A percentile compares a stretch with the other conserved stretches of the same genome.
phyloP scores from a whole-genome alignment of 2,888 invertebrate genomes.

The Caenorhabditis plicata region DNA sequence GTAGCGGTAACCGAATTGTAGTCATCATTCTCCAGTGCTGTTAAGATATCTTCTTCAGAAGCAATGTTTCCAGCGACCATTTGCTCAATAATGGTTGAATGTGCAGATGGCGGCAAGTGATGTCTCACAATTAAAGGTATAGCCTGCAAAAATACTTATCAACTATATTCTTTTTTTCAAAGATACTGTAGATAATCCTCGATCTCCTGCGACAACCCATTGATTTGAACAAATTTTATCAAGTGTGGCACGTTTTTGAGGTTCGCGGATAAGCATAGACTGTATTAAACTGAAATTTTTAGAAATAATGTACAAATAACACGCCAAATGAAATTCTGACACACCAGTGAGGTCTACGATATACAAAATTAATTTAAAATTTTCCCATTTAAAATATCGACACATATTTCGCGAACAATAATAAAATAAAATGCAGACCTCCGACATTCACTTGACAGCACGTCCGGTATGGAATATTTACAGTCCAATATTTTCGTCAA shows the following conservation, averaged over 20 bases:
- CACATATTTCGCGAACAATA: background rate
- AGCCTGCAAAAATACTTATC: constrained; percentile 31
- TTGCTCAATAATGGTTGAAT: constrained; percentile 83
- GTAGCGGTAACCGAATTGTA: constrained; percentile 98
- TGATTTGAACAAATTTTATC: constrained; percentile 83
- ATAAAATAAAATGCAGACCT: constrained; percentile 69
- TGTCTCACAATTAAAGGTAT: constrained; percentile 76
- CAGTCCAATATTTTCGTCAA: constrained; percentile 99
- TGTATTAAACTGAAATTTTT: constrained; percentile 80
- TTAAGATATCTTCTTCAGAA: constrained; percentile 86
- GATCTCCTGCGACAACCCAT: constrained; percentile 64
- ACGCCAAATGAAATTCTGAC: no score
- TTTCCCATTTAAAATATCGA: background rate
- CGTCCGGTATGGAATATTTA: constrained; percentile 87
- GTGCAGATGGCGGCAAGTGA: constrained; percentile 87
- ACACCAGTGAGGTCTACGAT: no score
- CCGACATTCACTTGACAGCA: constrained; percentile 83
- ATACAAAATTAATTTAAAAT: no score
- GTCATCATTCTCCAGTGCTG: constrained; percentile 88
- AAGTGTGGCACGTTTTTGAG: constrained; percentile 84
- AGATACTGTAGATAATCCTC: constrained; percentile 50
- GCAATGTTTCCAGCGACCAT: constrained; percentile 95
- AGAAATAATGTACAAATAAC: no score
- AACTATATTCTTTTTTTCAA: background rate
- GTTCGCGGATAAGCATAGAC: constrained; percentile 89